Evolutionary conservation across 1,140 invertebrate species (phyloP).

Genomic region (Drosophila yakuba): DNA sequence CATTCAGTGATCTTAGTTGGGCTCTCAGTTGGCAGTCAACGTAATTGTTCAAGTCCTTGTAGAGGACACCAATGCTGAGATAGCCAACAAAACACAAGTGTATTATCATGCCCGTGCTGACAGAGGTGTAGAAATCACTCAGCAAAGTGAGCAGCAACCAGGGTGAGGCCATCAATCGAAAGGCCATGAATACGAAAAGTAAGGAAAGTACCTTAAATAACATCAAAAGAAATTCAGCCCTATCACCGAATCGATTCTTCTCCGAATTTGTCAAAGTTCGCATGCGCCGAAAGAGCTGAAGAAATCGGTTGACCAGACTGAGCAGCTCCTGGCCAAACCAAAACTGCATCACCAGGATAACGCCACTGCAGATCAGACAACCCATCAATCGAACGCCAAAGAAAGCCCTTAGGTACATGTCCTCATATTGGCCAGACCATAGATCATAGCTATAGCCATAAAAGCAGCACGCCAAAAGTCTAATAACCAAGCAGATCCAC

Average conservation of each 20-base stretch:
- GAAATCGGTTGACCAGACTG: constrained; percentile 32
- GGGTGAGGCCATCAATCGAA: background rate
- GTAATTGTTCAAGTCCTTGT: constrained; percentile 51
- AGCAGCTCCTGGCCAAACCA: constrained; percentile 15
- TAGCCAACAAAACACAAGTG: constrained; percentile 53
- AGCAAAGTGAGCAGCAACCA: background rate
- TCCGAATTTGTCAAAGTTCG: background rate
- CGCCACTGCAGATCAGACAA: constrained; percentile 13
- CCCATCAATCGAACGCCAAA: constrained; percentile 3
- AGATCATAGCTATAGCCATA: constrained; percentile 5
- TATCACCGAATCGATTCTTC: constrained; percentile 28
- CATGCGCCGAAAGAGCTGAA: constrained; percentile 34
- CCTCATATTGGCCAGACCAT: constrained; percentile 5
- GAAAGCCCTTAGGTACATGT: constrained; percentile 2
- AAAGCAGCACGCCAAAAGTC: constrained; percentile 4
- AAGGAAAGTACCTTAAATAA: constrained; percentile 17
- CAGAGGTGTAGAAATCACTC: constrained; percentile 17
- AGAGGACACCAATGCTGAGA: constrained; percentile 55
- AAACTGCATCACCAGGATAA: constrained; percentile 51
- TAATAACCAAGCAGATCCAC: constrained; percentile 28
- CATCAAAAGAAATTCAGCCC: constrained; percentile 33
- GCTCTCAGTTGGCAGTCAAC: constrained; percentile 30
- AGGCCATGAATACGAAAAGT: constrained; percentile 4
- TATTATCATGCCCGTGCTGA: constrained; percentile 28
- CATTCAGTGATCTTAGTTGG: constrained; percentile 2